Evolutionary conservation across 2,797 vertebrate genomes (phyloP), one percentile per base, ranked within the genome.

Genomic region (Rachycentron canadum): DNA sequence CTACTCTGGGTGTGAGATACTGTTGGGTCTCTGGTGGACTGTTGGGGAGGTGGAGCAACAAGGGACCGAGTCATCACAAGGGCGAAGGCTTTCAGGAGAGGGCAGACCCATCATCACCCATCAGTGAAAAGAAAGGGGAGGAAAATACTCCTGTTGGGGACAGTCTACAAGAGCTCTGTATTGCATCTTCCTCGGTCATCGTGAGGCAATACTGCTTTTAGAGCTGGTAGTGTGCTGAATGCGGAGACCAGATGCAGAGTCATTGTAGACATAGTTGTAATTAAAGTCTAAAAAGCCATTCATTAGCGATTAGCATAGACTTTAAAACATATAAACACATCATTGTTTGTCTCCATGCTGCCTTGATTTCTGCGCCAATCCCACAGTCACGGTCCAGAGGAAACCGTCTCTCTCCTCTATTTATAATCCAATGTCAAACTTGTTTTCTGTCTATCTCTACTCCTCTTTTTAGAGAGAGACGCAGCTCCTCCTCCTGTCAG

Each of bases 21-120:
- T 78, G 83, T 82, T 59, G 81, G 87, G 84, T 87, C 86, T 90
- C 77, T 82, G 81, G 88, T 89, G 85, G 85, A 87, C 77, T 55
- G 84, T 77, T 21, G 55, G 69, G 69, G 77, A 78, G 89, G 78
- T 36, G 60, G 59, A 83, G 76, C 78, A 79, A 85, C 61, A 5
- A 73, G 76, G 53, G 86, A 81, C 76, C 66, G 41, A 81, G 69
- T 72, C 73, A 81, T 76, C n/a, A 60, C 69, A 80, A 86, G 84
- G 83, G 84, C 52, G 64, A 88, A 76, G 61, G 69, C 55, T 83
- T 74, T 40, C 43, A 74, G 76, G 72, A 69, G 79, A 81, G 64
- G 78, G 75, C 76, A 79, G 81, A 53, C 70, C 76, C 45, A 87
- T 81, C 82, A 75, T 86, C 68, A 64, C 47, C 81, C 43, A 65